Evolutionary conservation across 2,113 vertebrate species (phyloP).

Genomic region (Helogale parvula): DNA sequence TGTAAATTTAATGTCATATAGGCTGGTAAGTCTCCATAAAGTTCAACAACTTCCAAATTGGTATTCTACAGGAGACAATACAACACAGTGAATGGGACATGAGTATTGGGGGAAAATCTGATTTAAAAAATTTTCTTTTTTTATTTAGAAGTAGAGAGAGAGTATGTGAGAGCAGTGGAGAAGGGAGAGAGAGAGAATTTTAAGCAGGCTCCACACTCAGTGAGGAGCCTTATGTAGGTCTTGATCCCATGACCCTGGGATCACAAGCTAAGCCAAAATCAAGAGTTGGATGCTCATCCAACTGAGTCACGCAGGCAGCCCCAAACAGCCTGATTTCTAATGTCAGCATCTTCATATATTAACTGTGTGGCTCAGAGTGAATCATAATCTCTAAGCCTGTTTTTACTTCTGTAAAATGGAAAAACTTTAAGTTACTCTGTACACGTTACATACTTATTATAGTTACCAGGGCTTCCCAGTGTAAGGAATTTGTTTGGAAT

Average conservation of each 20-base stretch:
- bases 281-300: too few relatives aligned
- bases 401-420: background rate
- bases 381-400: background rate
- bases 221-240: too few relatives aligned
- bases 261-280: too few relatives aligned
- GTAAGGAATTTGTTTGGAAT: too few relatives aligned
- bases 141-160: too few relatives aligned
- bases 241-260: too few relatives aligned
- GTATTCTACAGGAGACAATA: background rate
- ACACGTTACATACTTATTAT: background rate
- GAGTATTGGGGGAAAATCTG: background rate
- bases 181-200: too few relatives aligned
- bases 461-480: background rate
- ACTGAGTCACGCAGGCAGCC: too few relatives aligned
- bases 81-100: background rate
- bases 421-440: background rate
- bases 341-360: background rate
- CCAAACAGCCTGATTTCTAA: background rate
- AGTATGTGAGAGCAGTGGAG: too few relatives aligned
- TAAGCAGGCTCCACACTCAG: too few relatives aligned
- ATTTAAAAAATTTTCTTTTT: too few relatives aligned
- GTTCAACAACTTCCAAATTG: background rate
- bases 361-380: background rate
- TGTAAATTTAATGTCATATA: background rate
- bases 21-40: background rate